phyloP scores from a whole-genome alignment of 2,888 invertebrate species.

The Eristalis pertinax region DNA sequence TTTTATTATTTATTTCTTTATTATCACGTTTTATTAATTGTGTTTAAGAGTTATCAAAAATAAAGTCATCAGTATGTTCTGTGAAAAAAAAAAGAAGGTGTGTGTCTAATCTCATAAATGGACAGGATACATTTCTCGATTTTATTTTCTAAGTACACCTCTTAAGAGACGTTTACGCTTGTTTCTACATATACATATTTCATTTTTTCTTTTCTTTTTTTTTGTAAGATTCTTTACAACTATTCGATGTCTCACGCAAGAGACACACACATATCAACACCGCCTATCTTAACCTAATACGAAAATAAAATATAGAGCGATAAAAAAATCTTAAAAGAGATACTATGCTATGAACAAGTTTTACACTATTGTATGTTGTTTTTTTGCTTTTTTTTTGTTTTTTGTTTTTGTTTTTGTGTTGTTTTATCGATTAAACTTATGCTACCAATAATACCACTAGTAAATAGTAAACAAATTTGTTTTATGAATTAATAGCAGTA shows the following conservation, averaged over 20 bases:
- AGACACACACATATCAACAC: slow-evolving; percentile 15
- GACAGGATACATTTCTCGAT: background rate
- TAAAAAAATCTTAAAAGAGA: slow-evolving; percentile 30
- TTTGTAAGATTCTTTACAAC: background rate
- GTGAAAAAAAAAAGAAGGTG: background rate
- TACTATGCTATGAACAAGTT: slow-evolving; percentile 58
- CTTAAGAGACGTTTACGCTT: background rate
- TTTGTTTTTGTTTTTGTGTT: background rate
- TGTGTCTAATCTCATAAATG: background rate
- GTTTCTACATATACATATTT: background rate
- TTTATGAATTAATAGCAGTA: slow-evolving; percentile 40
- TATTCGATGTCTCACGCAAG: background rate
- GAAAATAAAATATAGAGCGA: slow-evolving; percentile 4
- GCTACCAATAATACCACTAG: slow-evolving; percentile 55
- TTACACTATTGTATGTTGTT: slow-evolving; percentile 23
- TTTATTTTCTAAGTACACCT: slow-evolving; percentile 14
- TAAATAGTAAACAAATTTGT: slow-evolving; percentile 50
- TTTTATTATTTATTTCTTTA: background rate
- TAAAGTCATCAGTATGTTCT: background rate
- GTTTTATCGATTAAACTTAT: slow-evolving; percentile 40
- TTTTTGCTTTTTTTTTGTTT: background rate
- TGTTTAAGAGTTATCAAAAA: background rate
- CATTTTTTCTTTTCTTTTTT: too few relatives aligned
- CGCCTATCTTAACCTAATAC: slow-evolving; percentile 14
- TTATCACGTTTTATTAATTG: background rate